These are phyloP conservation scores for Synanthedon myopaeformis DNA, from an alignment of 2,888 invertebrate species.

Conservation along the genomic window DNA sequence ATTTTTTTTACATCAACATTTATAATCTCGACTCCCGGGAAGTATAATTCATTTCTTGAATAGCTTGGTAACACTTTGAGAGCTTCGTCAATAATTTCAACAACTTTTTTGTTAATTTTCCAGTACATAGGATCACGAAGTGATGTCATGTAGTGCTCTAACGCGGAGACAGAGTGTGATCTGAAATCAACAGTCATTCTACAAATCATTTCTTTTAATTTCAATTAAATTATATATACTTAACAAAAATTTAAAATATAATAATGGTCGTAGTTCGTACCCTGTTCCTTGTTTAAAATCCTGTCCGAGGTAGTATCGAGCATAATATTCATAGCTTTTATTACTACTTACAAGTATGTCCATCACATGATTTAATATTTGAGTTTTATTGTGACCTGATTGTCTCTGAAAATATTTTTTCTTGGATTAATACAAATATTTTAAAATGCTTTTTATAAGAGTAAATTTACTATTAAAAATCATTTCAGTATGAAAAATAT, in stretches of 20 bases:
- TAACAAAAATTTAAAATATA: background rate
- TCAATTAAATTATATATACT: background rate
- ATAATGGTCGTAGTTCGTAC: constrained; percentile 20
- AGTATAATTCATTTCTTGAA: constrained; percentile 68
- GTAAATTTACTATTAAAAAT: constrained; percentile 1
- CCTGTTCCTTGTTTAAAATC: constrained; percentile 19
- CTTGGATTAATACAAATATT: constrained; percentile 7
- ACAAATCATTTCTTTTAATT: background rate
- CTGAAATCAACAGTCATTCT: constrained; percentile 27
- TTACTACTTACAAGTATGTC: constrained; percentile 44
- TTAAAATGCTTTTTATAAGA: background rate
- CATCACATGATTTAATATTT: constrained; percentile 52
- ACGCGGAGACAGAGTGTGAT: constrained; percentile 24
- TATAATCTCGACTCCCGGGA: constrained; percentile 73
- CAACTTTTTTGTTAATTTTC: constrained; percentile 73
- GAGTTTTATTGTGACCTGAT: constrained; percentile 43
- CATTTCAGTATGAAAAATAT: constrained; percentile 6
- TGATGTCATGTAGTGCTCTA: constrained; percentile 69
- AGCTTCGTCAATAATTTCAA: constrained; percentile 68
- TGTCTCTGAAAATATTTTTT: constrained; percentile 38
- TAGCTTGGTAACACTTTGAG: constrained; percentile 69
- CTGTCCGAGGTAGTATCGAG: constrained; percentile 30
- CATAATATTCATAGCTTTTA: constrained; percentile 44
- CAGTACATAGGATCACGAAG: constrained; percentile 80
- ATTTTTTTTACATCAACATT: constrained; percentile 74